Evolutionary conservation across 2,797 vertebrate genomes (phyloP).

Genomic region (Benthosema pterotum): DNA sequence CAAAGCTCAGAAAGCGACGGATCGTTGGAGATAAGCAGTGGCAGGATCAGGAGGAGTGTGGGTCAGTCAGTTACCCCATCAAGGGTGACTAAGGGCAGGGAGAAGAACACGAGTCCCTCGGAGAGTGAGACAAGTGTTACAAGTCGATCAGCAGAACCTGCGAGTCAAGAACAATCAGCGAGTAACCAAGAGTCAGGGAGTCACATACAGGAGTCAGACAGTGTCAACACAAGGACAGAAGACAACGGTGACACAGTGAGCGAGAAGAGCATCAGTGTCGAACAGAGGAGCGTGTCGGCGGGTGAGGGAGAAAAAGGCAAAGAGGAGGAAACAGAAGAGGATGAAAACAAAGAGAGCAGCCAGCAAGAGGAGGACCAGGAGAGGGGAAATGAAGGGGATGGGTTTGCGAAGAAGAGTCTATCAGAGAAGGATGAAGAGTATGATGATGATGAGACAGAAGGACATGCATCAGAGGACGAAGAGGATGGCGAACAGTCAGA

Average conservation of each 20-base stretch:
- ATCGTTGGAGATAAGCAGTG: slow-evolving; percentile 28
- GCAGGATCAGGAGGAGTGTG: slow-evolving; percentile 9
- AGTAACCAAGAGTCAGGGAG: slow-evolving; percentile 11
- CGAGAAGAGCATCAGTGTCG: slow-evolving; percentile 24
- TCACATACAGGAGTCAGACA: slow-evolving; percentile 14
- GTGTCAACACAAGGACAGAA: slow-evolving; percentile 1
- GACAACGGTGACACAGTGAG: slow-evolving; percentile 16
- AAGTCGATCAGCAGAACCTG: slow-evolving; percentile 1
- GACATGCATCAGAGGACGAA: slow-evolving; percentile 26
- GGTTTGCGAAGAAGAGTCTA: slow-evolving; percentile 19
- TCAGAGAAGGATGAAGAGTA: slow-evolving; percentile 37
- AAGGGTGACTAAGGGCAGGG: not conserved
- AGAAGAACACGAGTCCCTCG: slow-evolving; percentile 1
- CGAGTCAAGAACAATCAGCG: slow-evolving; percentile 20
- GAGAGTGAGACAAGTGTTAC: not conserved
- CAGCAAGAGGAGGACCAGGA: slow-evolving; percentile 23
- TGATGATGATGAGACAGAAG: slow-evolving; percentile 29
- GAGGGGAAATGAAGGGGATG: slow-evolving; percentile 18
- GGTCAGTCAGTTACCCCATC: slow-evolving; percentile 11
- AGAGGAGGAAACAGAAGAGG: not conserved
- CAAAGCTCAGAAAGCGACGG: slow-evolving; percentile 32
- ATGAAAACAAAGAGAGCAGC: slow-evolving; percentile 17
- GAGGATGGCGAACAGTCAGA: slow-evolving; percentile 25
- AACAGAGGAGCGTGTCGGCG: slow-evolving; percentile 29
- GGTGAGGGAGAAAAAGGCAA: slow-evolving; percentile 20